Conservation (phyloP, 2,113 vertebrate genomes). For the Lonchura striata region DNA sequence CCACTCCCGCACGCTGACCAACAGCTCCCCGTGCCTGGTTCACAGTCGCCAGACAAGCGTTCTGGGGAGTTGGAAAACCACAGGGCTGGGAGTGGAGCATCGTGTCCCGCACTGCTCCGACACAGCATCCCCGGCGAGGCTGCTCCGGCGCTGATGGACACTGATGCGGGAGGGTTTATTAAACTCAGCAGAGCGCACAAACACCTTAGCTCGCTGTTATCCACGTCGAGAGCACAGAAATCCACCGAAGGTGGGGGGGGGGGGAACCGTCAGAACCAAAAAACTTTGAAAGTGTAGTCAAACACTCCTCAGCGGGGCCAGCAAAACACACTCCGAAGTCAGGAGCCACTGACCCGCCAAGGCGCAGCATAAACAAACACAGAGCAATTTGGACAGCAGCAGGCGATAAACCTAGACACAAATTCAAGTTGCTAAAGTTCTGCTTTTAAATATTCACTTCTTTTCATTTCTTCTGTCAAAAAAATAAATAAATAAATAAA, state of each 20-base stretch:
- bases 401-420: not conserved
- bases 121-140: not conserved
- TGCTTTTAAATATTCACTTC: not conserved
- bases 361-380: not conserved
- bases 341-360: not conserved
- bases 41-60: not conserved
- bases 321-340: not conserved
- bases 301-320: not conserved
- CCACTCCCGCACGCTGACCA: not conserved
- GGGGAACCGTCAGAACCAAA: fast-evolving
- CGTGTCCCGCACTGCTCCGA: not conserved
- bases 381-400: not conserved
- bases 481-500: too few species aligned
- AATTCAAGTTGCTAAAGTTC: not conserved
- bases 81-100: not conserved
- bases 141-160: not conserved
- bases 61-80: not conserved
- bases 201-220: not conserved
- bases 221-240: fast-evolving
- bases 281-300: not conserved
- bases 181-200: not conserved
- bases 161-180: not conserved
- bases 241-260: fast-evolving
- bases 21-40: not conserved
- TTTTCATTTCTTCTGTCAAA: not conserved